Percentiles rank a stretch among this genome's conserved stretches.
Evolutionary conservation across 2,888 invertebrate species (phyloP).

Genomic region (Boloria selene): DNA sequence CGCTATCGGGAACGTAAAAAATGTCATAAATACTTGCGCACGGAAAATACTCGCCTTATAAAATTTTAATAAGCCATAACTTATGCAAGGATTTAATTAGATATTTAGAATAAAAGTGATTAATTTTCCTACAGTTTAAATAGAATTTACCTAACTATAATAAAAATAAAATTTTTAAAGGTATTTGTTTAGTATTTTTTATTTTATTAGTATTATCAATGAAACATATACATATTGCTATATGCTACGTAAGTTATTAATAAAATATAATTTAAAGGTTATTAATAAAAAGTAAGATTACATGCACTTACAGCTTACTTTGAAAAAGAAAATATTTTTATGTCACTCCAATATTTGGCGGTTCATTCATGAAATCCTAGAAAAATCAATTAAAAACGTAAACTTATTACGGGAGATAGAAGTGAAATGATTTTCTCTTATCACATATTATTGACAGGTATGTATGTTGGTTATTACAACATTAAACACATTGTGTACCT

Average conservation of each 20-base stretch:
- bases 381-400: too few species aligned
- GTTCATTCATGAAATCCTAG: too few species aligned
- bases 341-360: too few species aligned
- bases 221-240: too few species aligned
- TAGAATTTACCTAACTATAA: neutral
- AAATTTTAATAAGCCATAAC: conserved; percentile 35
- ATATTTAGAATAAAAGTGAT: neutral
- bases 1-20: conserved; percentile 29
- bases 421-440: conserved; percentile 13
- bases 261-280: too few species aligned
- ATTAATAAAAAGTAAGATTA: too few species aligned
- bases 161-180: neutral
- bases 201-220: too few species aligned
- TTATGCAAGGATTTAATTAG: conserved; percentile 28
- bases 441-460: conserved; percentile 32
- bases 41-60: conserved; percentile 23
- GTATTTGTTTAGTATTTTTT: neutral
- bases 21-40: conserved; percentile 29
- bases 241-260: too few species aligned
- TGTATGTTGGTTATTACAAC: conserved; percentile 57
- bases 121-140: neutral
- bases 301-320: too few species aligned
- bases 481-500: conserved; percentile 68
- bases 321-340: too few species aligned
- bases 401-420: neutral